Percentiles rank a stretch among this genome's conserved stretches.
phyloP scores from a whole-genome alignment of 92 coral and sea anemone genomes.

The Paragorgia papillata region DNA sequence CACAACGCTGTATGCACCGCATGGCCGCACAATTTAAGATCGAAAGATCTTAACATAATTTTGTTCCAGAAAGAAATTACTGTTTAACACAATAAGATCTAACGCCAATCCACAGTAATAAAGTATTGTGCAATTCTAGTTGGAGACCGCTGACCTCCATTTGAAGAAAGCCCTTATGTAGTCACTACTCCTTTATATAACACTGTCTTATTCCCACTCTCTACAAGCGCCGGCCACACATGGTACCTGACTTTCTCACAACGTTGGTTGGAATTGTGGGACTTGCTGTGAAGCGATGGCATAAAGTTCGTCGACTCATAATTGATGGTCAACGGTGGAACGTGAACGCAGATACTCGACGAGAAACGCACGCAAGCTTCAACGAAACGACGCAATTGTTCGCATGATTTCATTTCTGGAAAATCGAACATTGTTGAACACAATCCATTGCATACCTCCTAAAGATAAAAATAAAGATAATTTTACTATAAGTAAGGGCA shows the following conservation, averaged over 20 bases:
- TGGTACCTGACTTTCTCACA: slow-evolving; percentile 61
- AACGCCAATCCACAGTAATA: no score
- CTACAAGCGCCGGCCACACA: slow-evolving; percentile 92
- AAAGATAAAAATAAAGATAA: not conserved
- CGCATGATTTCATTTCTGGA: slow-evolving; percentile 79
- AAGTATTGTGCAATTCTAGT: no score
- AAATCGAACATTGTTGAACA: slow-evolving; percentile 92
- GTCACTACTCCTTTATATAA: slow-evolving; percentile 78
- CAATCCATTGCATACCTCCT: slow-evolving; percentile 78
- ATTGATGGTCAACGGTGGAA: slow-evolving; percentile 81
- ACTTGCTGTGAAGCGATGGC: slow-evolving; percentile 68
- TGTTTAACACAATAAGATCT: no score
- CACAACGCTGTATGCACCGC: no score
- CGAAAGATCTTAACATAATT: no score
- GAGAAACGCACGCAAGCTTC: slow-evolving; percentile 90
- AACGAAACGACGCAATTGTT: slow-evolving; percentile 69
- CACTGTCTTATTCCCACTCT: slow-evolving; percentile 68
- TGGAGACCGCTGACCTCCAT: no score
- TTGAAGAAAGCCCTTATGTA: no score
- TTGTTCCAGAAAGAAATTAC: no score
- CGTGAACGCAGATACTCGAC: slow-evolving; percentile 81
- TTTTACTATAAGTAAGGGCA: not conserved
- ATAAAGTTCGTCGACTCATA: slow-evolving; percentile 66
- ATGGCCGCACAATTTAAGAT: no score
- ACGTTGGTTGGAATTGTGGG: slow-evolving; percentile 69